These are phyloP conservation scores for Lasioglossum oenotherae DNA, from an alignment of 2,888 invertebrate genomes.

Conservation along the genomic window DNA sequence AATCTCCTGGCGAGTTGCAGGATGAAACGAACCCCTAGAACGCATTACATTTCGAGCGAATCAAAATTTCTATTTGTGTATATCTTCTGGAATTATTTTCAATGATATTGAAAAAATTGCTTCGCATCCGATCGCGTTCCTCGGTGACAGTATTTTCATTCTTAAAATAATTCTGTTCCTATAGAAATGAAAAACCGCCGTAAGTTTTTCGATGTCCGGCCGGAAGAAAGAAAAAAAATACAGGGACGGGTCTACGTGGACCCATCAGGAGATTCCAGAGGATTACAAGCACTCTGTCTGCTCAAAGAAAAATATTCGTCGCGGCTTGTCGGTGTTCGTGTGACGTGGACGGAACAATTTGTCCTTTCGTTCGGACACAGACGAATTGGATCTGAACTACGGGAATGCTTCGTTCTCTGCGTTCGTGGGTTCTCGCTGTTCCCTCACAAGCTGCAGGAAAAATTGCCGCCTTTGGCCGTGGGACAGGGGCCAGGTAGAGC, in stretches of 20 bases:
- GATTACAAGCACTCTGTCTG: not conserved
- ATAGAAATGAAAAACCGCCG: not conserved
- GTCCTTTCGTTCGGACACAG: not conserved
- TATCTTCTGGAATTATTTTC: not conserved
- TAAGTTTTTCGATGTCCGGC: not conserved
- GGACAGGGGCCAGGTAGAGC: slow-evolving; percentile 21
- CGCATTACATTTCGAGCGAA: not conserved
- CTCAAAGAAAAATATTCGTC: not conserved
- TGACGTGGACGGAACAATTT: slow-evolving; percentile 1
- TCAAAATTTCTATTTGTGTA: not conserved
- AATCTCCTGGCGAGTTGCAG: not conserved
- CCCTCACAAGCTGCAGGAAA: not conserved
- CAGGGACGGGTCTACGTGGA: not conserved
- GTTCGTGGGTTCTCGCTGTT: not conserved
- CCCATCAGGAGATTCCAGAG: not conserved
- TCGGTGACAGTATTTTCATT: not conserved
- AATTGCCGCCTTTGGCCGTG: slow-evolving; percentile 23
- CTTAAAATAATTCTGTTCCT: not conserved
- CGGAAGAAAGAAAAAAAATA: not conserved
- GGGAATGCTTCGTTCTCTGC: not conserved
- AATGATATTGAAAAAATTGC: not conserved
- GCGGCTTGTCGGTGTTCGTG: not conserved
- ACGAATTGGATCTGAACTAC: slow-evolving; percentile 1
- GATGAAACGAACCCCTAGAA: too few relatives aligned
- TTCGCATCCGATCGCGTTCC: not conserved